Conservation (phyloP, 1,140 invertebrate species). For the Heliconius eleuchia region DNA sequence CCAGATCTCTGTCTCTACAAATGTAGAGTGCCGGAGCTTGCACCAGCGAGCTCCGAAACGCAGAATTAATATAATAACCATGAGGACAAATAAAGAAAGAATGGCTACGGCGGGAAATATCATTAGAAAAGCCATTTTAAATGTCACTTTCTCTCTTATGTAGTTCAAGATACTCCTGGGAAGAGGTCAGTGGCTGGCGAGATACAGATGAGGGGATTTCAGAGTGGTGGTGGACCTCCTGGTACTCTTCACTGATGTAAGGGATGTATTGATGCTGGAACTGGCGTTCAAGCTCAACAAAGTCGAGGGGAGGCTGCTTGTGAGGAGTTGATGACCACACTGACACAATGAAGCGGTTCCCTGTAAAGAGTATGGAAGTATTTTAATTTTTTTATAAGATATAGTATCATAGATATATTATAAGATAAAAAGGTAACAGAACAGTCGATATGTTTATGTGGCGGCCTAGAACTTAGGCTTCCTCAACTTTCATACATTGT, state of each 20-base stretch:
- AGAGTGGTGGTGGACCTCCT: constrained; percentile 52
- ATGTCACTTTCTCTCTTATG: constrained; percentile 92
- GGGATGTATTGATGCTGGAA: constrained; percentile 58
- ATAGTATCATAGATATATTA: no score
- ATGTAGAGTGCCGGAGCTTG: constrained; percentile 84
- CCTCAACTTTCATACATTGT: no score
- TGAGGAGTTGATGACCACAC: constrained; percentile 91
- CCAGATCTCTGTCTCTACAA: constrained; percentile 70
- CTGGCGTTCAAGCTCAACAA: constrained; percentile 86
- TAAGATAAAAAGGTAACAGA: no score
- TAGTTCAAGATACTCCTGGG: constrained; percentile 87
- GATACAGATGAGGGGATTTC: constrained; percentile 62
- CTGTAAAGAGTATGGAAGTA: constrained; percentile 63
- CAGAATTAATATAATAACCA: constrained; percentile 88
- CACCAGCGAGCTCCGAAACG: constrained; percentile 86
- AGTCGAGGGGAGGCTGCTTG: constrained; percentile 91
- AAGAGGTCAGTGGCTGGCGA: constrained; percentile 65
- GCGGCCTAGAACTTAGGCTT: no score
- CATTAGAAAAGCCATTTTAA: constrained; percentile 87
- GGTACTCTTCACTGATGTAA: constrained; percentile 57
- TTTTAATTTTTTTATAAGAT: no score
- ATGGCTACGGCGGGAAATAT: constrained; percentile 88
- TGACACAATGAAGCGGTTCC: constrained; percentile 91
- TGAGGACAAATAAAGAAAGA: constrained; percentile 87
- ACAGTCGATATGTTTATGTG: no score